A percentile compares a stretch with the other conserved stretches of the same genome.
These are phyloP conservation scores for Lordiphosa andalusiaca DNA, from an alignment of 2,888 invertebrate species.

Conservation along the genomic window DNA sequence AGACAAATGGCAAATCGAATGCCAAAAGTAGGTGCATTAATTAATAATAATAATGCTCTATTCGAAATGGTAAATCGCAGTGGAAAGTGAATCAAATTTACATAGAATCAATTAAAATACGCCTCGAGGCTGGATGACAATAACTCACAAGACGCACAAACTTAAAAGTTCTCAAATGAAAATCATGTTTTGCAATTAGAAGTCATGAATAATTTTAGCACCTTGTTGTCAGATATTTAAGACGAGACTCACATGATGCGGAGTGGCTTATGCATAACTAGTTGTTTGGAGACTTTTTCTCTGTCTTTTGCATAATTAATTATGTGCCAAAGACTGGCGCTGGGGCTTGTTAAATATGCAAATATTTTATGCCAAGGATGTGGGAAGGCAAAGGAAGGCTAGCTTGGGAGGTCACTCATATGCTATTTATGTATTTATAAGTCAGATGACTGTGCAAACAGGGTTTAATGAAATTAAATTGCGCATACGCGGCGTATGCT, in stretches of 20 bases:
- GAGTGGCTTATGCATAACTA: slow-evolving; percentile 70
- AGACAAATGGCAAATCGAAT: slow-evolving; percentile 14
- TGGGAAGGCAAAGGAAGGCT: slow-evolving; percentile 1
- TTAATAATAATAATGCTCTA: slow-evolving; percentile 49
- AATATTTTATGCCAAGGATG: slow-evolving; percentile 42
- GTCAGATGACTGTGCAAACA: slow-evolving; percentile 7
- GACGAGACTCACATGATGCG: slow-evolving; percentile 30
- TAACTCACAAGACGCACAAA: slow-evolving; percentile 10
- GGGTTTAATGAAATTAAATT: slow-evolving; percentile 41
- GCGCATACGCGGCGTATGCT: slow-evolving; percentile 36
- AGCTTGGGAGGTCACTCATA: slow-evolving; percentile 59
- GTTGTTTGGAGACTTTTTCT: slow-evolving; percentile 52
- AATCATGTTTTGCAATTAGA: slow-evolving; percentile 75
- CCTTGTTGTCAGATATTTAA: slow-evolving; percentile 64
- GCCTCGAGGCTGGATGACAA: slow-evolving; percentile 23
- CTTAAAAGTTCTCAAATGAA: slow-evolving; percentile 49
- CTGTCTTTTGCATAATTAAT: slow-evolving; percentile 71
- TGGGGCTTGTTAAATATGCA: slow-evolving; percentile 71
- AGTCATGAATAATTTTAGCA: slow-evolving; percentile 75
- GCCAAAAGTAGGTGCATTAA: slow-evolving; percentile 51
- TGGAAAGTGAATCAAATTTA: slow-evolving; percentile 52
- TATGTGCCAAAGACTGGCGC: slow-evolving; percentile 62
- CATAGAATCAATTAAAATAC: slow-evolving; percentile 72
- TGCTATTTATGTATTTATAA: slow-evolving; percentile 21
- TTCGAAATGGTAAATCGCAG: slow-evolving; percentile 30